A percentile compares a stretch with the other conserved stretches of the same genome.
These are phyloP conservation scores for Pyrgus malvae DNA, from an alignment of 2,888 invertebrate species.

Conservation along the genomic window DNA sequence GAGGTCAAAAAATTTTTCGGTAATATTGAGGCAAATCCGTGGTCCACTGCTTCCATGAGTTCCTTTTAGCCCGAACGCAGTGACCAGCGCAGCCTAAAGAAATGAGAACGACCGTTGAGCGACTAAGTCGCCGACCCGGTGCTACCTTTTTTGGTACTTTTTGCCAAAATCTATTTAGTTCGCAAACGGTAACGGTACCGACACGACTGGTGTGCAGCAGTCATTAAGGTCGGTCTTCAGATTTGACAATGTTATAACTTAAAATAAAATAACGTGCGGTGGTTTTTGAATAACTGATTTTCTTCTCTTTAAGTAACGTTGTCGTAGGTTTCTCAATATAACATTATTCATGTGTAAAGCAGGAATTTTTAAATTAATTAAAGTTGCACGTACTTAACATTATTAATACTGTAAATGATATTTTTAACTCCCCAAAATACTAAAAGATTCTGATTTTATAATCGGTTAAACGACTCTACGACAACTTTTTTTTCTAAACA, in stretches of 20 bases:
- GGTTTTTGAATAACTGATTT: slow-evolving; percentile 31
- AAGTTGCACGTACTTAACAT: no score
- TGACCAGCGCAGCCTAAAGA: slow-evolving; percentile 34
- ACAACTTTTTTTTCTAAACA: no score
- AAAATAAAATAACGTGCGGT: slow-evolving; percentile 35
- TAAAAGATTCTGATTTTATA: no score
- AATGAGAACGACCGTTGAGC: slow-evolving; percentile 74
- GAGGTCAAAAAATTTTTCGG: no score
- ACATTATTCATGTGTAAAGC: no score
- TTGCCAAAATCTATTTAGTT: slow-evolving; percentile 73
- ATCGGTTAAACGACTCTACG: no score
- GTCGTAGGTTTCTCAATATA: no score
- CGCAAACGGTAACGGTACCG: slow-evolving; percentile 67
- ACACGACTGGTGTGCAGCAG: slow-evolving; percentile 45
- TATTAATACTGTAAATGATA: no score
- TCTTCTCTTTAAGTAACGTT: background rate
- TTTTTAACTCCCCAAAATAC: no score
- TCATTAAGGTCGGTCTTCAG: slow-evolving; percentile 64
- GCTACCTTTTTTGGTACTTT: slow-evolving; percentile 73
- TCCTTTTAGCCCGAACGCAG: background rate
- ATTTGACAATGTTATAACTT: slow-evolving; percentile 33
- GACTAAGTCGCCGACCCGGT: slow-evolving; percentile 63
- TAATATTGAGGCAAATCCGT: no score
- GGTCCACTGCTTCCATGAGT: no score
- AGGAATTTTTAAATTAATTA: no score